A percentile compares a stretch with the other conserved stretches of the same genome.
Evolutionary conservation across 2,797 vertebrate species (phyloP).

Genomic region (Diplodus sargus): DNA sequence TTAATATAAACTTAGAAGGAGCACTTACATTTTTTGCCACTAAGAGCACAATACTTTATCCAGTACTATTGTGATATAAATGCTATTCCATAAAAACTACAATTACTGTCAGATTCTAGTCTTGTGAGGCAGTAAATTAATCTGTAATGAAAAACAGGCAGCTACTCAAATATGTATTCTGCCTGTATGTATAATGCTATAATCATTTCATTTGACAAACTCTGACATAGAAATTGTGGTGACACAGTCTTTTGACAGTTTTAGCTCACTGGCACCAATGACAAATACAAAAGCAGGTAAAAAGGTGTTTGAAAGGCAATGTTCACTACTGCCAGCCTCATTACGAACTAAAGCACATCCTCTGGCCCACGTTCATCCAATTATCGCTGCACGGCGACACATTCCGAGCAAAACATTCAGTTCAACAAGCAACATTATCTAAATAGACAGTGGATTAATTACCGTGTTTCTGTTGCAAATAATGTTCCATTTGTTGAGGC

Average conservation of each 20-base stretch:
- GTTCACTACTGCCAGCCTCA: constrained; percentile 4
- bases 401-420: constrained; percentile 15
- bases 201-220: constrained; percentile 5
- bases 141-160: not conserved
- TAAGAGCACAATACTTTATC: not conserved
- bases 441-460: constrained; percentile 24
- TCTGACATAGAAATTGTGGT: not conserved
- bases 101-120: not conserved
- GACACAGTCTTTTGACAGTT: not conserved
- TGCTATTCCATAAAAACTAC: not conserved
- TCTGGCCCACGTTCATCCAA: constrained; percentile 24
- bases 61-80: not conserved
- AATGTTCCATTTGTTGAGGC: not conserved
- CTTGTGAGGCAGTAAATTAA: not conserved
- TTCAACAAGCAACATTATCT: constrained; percentile 25
- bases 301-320: constrained; percentile 1
- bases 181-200: constrained; percentile 6
- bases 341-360: constrained; percentile 20
- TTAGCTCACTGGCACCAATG: not conserved
- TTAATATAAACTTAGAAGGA: not conserved
- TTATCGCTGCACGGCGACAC: constrained; percentile 17
- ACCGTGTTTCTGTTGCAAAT: constrained; percentile 10
- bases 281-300: not conserved
- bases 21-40: not conserved
- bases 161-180: not conserved